These are phyloP conservation scores for Sinhomidia bicolor DNA, from an alignment of 2,888 invertebrate species.

Conservation along the genomic window DNA sequence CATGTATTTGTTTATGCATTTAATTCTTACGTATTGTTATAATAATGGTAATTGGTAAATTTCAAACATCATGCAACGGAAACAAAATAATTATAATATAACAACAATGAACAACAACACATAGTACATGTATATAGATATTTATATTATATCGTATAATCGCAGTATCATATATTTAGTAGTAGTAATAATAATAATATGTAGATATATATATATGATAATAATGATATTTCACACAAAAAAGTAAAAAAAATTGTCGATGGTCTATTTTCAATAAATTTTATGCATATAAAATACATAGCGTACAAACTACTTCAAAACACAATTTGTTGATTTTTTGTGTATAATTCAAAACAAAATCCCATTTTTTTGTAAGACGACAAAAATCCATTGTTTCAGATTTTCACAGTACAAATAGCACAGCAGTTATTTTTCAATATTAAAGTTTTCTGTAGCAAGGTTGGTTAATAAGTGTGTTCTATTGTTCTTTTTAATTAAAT, in stretches of 20 bases:
- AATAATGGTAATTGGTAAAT: constrained; percentile 60
- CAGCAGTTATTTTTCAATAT: constrained; percentile 57
- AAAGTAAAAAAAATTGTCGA: constrained; percentile 57
- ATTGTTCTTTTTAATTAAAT: constrained; percentile 26
- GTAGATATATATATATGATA: background rate
- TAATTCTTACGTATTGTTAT: constrained; percentile 50
- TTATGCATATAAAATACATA: constrained; percentile 27
- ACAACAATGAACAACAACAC: constrained; percentile 62
- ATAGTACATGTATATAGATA: constrained; percentile 42
- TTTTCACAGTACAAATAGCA: constrained; percentile 69
- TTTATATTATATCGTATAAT: constrained; percentile 43
- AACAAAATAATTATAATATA: constrained; percentile 52
- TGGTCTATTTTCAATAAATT: constrained; percentile 17
- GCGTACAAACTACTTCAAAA: constrained; percentile 39
- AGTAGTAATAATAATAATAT: constrained; percentile 31
- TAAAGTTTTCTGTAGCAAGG: constrained; percentile 52
- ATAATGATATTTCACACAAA: constrained; percentile 53
- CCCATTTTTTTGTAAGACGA: constrained; percentile 3
- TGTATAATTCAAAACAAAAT: constrained; percentile 12
- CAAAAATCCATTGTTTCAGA: constrained; percentile 36
- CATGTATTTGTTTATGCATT: constrained; percentile 50
- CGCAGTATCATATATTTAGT: constrained; percentile 54
- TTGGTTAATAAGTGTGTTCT: constrained; percentile 16
- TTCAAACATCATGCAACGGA: constrained; percentile 61
- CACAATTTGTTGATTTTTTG: constrained; percentile 22